phyloP scores from a whole-genome alignment of 2,797 vertebrate species.

The Gobio occitaniae region DNA sequence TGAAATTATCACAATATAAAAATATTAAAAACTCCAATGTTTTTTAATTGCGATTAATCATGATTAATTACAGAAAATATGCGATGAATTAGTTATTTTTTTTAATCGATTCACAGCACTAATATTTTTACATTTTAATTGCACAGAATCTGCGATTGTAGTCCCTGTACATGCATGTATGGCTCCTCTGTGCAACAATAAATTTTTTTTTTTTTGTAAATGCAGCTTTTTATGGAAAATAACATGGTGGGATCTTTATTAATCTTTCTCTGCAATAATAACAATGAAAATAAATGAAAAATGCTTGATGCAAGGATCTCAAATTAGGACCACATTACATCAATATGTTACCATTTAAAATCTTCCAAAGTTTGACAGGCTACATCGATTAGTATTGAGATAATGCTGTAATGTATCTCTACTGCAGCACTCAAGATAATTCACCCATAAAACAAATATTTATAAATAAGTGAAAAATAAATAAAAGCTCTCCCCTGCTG shows the following conservation, averaged over 20 bases:
- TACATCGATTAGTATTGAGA: conserved; percentile 50
- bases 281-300: background rate
- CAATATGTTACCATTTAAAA: background rate
- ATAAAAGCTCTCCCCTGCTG: conserved; percentile 17
- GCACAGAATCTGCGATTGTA: background rate
- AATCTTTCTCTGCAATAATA: background rate
- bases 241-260: background rate
- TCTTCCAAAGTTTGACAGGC: background rate
- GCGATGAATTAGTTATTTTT: no score
- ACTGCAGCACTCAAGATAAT: conserved; percentile 30
- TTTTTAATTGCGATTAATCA: no score
- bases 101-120: no score
- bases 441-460: conserved; percentile 8
- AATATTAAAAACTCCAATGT: no score
- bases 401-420: conserved; percentile 28
- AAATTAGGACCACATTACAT: background rate
- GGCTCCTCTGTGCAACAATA: background rate
- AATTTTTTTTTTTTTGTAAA: background rate
- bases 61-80: no score
- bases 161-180: background rate
- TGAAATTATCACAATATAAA: no score
- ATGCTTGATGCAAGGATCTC: background rate
- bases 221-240: background rate
- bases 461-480: background rate
- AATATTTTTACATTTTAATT: background rate